Evolutionary conservation across 2,797 vertebrate genomes (phyloP), one percentile per base, ranked within the genome.

Genomic region (Melanotaenia boesemani): DNA sequence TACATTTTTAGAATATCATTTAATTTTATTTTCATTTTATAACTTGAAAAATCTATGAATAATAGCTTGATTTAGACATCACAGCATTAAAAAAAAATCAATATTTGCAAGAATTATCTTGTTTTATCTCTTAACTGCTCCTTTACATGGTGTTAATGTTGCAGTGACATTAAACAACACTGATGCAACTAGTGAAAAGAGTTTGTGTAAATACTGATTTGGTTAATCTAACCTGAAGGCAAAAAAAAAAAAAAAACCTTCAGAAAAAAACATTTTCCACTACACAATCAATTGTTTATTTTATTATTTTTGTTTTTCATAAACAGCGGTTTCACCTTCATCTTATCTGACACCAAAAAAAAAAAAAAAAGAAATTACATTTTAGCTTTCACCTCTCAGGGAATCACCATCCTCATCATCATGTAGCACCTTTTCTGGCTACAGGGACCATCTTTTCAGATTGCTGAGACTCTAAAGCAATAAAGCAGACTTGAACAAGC

Each of bases 401-500:
- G 68, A 78, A 66, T 77, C 28, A 15, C 68, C 44, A 46, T 46
- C 44, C 5, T 46, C 44, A 46, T 46, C 44, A 46, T 46, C 18
- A 55, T 44, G 2, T 72, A 39, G 20, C 4, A 44, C 34, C 30
- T 61, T 79, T 55, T 58, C 72, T 78, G 68, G 41, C 68, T 28
- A 8, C 60, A 30, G 74, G 67, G 76, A 74, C 74, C 57, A 26
- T 59, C 70, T 78, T 62, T 66, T 37, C 13, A 6, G 48, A 70
- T 71, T 70, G 10, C 60, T 3, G 57, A 72, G 59, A 59, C 74
- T 85, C 58, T 61, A 24, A 86, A 82, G 86, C 83, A 90, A 92
- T 92, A 90, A 89, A 76, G 79, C 75, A 67, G 80, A 77, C 44
- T 63, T 74, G 82, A 90, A 90, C 84, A 73, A 88, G 85, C 89